phyloP scores from a whole-genome alignment of 2,797 vertebrate genomes.

The Esox masquinongy region DNA sequence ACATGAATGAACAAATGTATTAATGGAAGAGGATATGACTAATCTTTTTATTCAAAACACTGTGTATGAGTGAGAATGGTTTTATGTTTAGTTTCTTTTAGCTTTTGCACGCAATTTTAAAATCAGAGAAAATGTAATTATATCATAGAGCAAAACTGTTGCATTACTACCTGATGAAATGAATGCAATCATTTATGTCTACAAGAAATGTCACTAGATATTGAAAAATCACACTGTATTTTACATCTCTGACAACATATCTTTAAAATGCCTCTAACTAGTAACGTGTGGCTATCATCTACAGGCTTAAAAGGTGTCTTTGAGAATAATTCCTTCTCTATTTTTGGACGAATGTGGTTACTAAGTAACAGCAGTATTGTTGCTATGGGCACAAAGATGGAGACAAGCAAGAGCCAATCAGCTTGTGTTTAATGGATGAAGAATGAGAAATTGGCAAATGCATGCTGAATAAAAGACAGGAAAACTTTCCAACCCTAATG shows the following conservation, averaged over 20 bases:
- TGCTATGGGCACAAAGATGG: slow-evolving; percentile 51
- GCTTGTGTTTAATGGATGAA: slow-evolving; percentile 28
- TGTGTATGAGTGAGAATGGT: slow-evolving; percentile 4
- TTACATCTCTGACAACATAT: slow-evolving; percentile 26
- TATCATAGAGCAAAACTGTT: background rate
- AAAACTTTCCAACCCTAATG: background rate
- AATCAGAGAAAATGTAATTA: background rate
- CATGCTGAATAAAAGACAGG: slow-evolving; percentile 1
- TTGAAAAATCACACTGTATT: background rate
- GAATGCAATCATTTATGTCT: background rate
- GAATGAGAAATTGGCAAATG: background rate
- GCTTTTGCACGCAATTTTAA: background rate
- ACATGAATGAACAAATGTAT: slow-evolving; percentile 29
- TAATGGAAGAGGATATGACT: slow-evolving; percentile 22
- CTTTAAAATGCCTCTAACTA: background rate
- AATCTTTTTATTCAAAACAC: slow-evolving; percentile 9
- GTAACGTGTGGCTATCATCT: background rate
- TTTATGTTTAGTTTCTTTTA: background rate
- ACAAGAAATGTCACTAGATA: background rate
- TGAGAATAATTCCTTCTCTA: background rate
- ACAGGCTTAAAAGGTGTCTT: background rate
- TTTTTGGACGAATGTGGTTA: slow-evolving; percentile 52
- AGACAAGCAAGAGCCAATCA: slow-evolving; percentile 24
- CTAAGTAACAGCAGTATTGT: slow-evolving; percentile 56
- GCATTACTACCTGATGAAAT: background rate